Evolutionary conservation across 37 sponge, comb jelly and placozoan species (phyloP).

Genomic region (Oopsacas minuta): DNA sequence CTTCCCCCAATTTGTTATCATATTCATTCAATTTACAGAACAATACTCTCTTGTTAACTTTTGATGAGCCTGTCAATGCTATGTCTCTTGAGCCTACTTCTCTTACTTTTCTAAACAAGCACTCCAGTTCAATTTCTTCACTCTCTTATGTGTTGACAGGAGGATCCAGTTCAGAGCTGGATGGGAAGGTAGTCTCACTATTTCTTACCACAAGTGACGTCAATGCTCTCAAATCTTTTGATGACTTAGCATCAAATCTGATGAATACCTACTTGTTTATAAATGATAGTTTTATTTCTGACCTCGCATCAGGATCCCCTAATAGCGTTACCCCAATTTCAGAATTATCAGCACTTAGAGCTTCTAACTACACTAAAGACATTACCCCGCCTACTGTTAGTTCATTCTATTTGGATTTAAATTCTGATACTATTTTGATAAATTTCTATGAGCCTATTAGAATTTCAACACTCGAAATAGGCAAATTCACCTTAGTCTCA

Average conservation of each 20-base stretch:
- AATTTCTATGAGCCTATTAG: conserved; percentile 65
- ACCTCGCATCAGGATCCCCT: conserved; percentile 45
- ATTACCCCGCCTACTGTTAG: conserved; percentile 38
- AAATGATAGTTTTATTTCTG: conserved; percentile 29
- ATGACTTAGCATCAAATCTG: conserved; percentile 39
- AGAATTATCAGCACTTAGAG: conserved; percentile 30
- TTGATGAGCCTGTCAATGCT: conserved; percentile 60
- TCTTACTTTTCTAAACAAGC: conserved; percentile 32
- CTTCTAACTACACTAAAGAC: conserved; percentile 40
- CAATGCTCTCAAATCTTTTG: conserved; percentile 40
- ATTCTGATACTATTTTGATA: conserved; percentile 34
- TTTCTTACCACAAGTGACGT: conserved; percentile 41
- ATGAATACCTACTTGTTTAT: conserved; percentile 51
- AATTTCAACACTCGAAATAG: conserved; percentile 44
- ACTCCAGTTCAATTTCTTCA: no score
- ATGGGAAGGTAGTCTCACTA: conserved; percentile 39
- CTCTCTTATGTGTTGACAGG: conserved; percentile 23
- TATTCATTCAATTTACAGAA: conserved; percentile 47
- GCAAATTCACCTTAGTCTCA: conserved; percentile 41
- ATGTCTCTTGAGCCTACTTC: conserved; percentile 37
- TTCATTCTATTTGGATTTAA: conserved; percentile 40
- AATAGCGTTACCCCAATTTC: conserved; percentile 39
- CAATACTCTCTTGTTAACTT: conserved; percentile 51
- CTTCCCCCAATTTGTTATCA: conserved; percentile 34
- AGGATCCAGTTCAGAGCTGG: conserved; percentile 30